These are phyloP conservation scores for Adelphocoris suturalis DNA, from an alignment of 2,888 invertebrate genomes.

Conservation along the genomic window DNA sequence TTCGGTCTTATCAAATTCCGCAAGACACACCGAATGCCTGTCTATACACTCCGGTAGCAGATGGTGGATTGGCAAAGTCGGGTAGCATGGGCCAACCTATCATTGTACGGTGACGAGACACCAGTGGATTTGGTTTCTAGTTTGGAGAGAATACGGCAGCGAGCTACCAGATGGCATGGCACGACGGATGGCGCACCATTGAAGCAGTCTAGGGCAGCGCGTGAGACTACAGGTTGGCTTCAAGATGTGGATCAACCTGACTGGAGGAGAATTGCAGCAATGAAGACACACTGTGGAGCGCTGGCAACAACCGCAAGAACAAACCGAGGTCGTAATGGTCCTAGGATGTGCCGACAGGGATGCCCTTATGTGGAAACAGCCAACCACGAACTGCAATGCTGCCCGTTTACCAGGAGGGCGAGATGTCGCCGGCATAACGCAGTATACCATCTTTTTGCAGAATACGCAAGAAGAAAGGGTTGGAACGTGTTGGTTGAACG, in stretches of 20 bases:
- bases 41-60: constrained; percentile 76
- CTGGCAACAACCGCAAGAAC: background rate
- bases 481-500: background rate
- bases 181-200: constrained; percentile 60
- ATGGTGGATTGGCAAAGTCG: constrained; percentile 76
- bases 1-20: background rate
- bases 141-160: background rate
- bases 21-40: constrained; percentile 76
- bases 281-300: constrained; percentile 2
- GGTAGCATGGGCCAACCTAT: background rate
- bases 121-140: background rate
- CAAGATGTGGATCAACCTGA: background rate
- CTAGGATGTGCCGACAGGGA: constrained; percentile 77
- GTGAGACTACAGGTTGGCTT: constrained; percentile 58
- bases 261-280: constrained; percentile 76
- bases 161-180: background rate
- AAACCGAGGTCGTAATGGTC: background rate
- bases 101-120: constrained; percentile 12
- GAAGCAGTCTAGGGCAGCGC: background rate
- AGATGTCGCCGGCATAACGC: constrained; percentile 77
- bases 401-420: constrained; percentile 78
- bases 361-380: constrained; percentile 77
- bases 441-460: background rate
- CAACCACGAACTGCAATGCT: constrained; percentile 77
- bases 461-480: background rate